Conservation (phyloP, 2,797 vertebrate species). For the Lates japonicus region DNA sequence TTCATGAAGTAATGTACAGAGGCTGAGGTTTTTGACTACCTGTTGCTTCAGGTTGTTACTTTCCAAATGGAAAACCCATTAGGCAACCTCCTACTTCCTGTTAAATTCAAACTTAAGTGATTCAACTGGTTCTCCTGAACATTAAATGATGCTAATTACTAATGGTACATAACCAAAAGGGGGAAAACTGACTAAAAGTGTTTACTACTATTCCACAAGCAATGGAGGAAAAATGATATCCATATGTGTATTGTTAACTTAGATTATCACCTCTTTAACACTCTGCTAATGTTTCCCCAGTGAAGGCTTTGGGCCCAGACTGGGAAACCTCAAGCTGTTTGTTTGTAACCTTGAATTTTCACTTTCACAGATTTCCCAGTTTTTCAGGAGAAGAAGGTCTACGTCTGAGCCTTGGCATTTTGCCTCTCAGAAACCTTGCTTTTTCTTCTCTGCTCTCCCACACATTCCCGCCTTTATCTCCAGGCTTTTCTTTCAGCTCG, state of each 20-base stretch:
- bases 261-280: constrained; percentile 10
- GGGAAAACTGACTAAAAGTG: not conserved
- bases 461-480: constrained; percentile 73
- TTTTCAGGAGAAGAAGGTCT: constrained; percentile 57
- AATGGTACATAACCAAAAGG: too few species aligned
- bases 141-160: not conserved
- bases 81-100: too few species aligned
- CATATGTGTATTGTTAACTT: not conserved
- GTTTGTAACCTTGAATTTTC: constrained; percentile 76
- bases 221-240: not conserved
- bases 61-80: too few species aligned
- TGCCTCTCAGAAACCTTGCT: constrained; percentile 72
- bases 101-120: too few species aligned
- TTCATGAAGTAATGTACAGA: too few species aligned
- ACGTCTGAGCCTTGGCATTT: constrained; percentile 79
- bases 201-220: constrained; percentile 10
- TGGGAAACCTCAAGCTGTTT: constrained; percentile 41
- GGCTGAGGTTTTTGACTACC: too few species aligned
- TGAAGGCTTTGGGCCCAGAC: constrained; percentile 14
- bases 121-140: not conserved
- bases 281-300: constrained; percentile 5
- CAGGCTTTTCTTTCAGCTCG: constrained; percentile 41
- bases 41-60: too few species aligned
- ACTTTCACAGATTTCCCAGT: constrained; percentile 65
- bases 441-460: constrained; percentile 69